These are phyloP conservation scores for Siniperca scherzeri DNA, from an alignment of 2,797 vertebrate genomes.

Conservation along the genomic window DNA sequence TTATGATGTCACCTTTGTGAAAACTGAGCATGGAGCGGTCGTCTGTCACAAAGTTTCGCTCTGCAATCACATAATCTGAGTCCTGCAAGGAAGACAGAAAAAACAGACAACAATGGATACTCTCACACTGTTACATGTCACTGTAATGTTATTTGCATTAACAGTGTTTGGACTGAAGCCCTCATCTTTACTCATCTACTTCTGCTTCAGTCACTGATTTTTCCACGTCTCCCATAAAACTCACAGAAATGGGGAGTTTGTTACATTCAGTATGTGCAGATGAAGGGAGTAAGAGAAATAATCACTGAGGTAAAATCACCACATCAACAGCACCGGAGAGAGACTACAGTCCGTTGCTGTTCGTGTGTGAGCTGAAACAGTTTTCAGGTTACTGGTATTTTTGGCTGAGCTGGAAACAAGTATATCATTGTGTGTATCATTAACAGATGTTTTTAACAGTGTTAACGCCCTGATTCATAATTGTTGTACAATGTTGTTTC, in stretches of 20 bases:
- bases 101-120: background rate
- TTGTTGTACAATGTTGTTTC: background rate
- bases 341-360: background rate
- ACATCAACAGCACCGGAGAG: no score
- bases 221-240: background rate
- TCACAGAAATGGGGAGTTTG: background rate
- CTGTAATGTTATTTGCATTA: background rate
- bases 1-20: constrained; percentile 97
- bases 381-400: background rate
- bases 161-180: background rate
- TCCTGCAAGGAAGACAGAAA: constrained; percentile 83
- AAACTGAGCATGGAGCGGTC: constrained; percentile 89
- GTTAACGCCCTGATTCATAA: background rate
- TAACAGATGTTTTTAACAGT: background rate
- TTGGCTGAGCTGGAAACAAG: background rate
- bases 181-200: background rate
- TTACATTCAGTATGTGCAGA: background rate
- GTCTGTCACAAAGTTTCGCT: constrained; percentile 92
- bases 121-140: background rate
- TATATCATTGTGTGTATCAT: background rate
- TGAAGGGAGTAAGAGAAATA: background rate
- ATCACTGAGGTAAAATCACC: background rate
- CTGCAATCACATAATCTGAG: constrained; percentile 95
- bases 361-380: background rate
- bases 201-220: background rate